These are phyloP conservation scores for Spisula subtruncata DNA, from an alignment of 2,888 invertebrate species.

Conservation along the genomic window DNA sequence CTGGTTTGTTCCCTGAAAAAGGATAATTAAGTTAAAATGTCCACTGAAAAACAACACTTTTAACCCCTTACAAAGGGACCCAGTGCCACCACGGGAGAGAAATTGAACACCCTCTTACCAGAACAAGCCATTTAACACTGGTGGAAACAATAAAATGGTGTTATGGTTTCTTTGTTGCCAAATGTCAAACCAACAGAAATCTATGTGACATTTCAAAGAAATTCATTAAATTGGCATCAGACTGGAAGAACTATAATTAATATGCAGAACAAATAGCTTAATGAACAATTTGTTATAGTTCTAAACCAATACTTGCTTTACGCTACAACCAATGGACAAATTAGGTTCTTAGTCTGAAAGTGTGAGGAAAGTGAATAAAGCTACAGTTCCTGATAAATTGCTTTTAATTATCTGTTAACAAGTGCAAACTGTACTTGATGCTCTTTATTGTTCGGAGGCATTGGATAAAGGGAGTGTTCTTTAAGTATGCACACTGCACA, in stretches of 20 bases:
- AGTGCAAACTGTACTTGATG: neutral
- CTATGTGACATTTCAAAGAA: conserved; percentile 3
- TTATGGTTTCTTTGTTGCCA: neutral
- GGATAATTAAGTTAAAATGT: too few species aligned
- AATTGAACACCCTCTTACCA: neutral
- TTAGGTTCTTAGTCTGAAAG: neutral
- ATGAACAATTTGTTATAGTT: neutral
- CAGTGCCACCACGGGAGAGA: too few species aligned
- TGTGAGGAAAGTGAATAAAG: neutral
- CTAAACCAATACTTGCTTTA: neutral
- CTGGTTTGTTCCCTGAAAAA: too few species aligned
- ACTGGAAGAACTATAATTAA: neutral
- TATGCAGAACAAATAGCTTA: neutral
- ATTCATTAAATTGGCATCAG: neutral
- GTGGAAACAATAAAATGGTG: neutral
- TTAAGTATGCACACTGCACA: neutral
- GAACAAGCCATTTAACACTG: neutral
- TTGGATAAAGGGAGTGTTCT: neutral
- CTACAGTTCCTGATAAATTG: neutral
- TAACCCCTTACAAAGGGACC: too few species aligned
- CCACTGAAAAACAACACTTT: too few species aligned
- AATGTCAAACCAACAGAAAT: neutral
- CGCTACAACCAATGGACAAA: neutral
- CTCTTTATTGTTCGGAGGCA: neutral
- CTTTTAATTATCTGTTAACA: conserved; percentile 2